A percentile compares a stretch with the other conserved stretches of the same genome.
phyloP scores from a whole-genome alignment of 2,113 vertebrate species.

The Fulmarus glacialis region DNA sequence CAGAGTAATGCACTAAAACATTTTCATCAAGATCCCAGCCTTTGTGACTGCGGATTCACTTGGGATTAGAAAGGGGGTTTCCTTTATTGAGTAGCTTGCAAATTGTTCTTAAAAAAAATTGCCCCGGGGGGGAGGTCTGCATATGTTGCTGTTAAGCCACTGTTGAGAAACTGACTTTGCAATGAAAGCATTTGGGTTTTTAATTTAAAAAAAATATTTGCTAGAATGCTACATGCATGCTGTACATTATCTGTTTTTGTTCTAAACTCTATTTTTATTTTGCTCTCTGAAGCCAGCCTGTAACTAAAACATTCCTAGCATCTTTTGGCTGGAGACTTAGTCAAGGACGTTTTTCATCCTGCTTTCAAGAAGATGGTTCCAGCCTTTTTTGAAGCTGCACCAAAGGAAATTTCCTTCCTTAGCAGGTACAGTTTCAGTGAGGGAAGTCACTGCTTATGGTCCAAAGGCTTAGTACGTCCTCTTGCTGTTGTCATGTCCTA shows the following conservation, averaged over 20 bases:
- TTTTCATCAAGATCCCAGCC: neutral
- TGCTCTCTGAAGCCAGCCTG: neutral
- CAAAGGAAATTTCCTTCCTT: neutral
- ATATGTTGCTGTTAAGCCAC: neutral
- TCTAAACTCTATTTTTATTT: constrained; percentile 19
- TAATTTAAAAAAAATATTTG: neutral
- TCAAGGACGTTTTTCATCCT: neutral
- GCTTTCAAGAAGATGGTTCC: neutral
- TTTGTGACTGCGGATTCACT: neutral
- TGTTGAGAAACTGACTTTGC: neutral
- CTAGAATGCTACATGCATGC: neutral
- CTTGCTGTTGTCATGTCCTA: neutral
- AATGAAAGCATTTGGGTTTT: neutral
- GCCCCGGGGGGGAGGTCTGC: neutral
- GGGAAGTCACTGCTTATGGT: neutral
- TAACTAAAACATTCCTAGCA: constrained; percentile 7
- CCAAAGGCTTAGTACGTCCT: neutral
- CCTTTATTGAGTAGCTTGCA: neutral
- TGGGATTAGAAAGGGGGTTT: neutral
- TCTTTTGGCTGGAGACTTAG: constrained; percentile 15
- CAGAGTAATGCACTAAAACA: neutral
- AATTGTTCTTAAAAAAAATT: neutral
- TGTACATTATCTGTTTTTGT: neutral
- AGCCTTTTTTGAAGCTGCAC: constrained; percentile 19
- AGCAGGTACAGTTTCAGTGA: neutral